These are phyloP conservation scores for Gymnosoma rotundatum DNA, from an alignment of 2,888 invertebrate genomes.

Conservation along the genomic window DNA sequence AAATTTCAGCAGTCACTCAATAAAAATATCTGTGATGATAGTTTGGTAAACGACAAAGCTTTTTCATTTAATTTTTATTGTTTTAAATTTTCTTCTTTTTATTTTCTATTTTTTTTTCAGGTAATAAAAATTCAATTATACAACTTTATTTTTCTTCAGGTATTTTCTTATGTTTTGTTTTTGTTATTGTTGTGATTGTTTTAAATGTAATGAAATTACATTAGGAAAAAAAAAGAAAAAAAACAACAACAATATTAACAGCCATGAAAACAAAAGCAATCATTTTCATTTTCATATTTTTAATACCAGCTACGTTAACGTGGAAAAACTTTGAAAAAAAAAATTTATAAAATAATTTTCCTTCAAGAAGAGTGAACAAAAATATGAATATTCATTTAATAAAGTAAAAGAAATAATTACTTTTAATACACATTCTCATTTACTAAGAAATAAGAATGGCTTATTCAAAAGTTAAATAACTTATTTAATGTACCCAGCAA, in stretches of 20 bases:
- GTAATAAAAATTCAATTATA: slow-evolving; percentile 69
- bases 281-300: slow-evolving; percentile 59
- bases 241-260: slow-evolving; percentile 1
- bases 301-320: slow-evolving; percentile 16
- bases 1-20: slow-evolving; percentile 8
- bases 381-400: slow-evolving; percentile 35
- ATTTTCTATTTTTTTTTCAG: slow-evolving; percentile 26
- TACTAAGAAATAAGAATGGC: not conserved
- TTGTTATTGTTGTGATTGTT: slow-evolving; percentile 42
- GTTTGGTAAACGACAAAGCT: slow-evolving; percentile 20
- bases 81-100: not conserved
- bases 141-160: slow-evolving; percentile 63
- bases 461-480: slow-evolving; percentile 15
- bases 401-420: slow-evolving; percentile 41
- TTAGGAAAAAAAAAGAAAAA: slow-evolving; percentile 7
- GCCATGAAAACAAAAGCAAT: slow-evolving; percentile 38
- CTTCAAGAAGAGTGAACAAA: slow-evolving; percentile 5
- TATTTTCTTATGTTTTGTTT: slow-evolving; percentile 26
- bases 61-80: slow-evolving; percentile 14
- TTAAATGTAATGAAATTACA: slow-evolving; percentile 64
- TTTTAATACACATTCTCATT: not conserved
- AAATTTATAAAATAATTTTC: slow-evolving; percentile 5
- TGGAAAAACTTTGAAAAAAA: not conserved
- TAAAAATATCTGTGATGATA: slow-evolving; percentile 1
- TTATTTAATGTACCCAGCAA: not conserved